phyloP scores from a whole-genome alignment of 1,140 invertebrate genomes.

The Caligus rogercresseyi region DNA sequence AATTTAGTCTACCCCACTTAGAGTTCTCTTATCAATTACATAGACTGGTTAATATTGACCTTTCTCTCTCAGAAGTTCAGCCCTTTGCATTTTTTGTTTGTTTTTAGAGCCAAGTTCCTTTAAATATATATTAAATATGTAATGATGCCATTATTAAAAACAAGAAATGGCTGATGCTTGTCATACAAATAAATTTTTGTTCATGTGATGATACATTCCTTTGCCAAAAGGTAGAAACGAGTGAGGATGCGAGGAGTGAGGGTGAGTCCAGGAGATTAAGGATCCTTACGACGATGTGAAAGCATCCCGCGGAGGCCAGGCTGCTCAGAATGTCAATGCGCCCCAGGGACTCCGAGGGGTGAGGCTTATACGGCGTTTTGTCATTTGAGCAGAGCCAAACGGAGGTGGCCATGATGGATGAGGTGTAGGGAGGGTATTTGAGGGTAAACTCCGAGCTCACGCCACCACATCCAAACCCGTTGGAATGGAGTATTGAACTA shows the following conservation, averaged over 20 bases:
- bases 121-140: too few relatives aligned
- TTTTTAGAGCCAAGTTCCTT: too few relatives aligned
- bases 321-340: conserved; percentile 1
- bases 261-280: conserved; percentile 6
- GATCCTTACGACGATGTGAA: conserved; percentile 1
- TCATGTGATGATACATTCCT: not conserved
- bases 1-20: too few relatives aligned
- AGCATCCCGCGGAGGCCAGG: conserved; percentile 9
- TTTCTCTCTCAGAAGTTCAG: too few relatives aligned
- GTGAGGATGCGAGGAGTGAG: conserved; percentile 9
- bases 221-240: conserved; percentile 8
- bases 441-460: not conserved
- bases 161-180: too few relatives aligned
- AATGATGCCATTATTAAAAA: too few relatives aligned
- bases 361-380: not conserved
- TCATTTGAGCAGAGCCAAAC: not conserved
- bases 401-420: not conserved
- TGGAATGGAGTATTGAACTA: not conserved
- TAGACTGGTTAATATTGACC: too few relatives aligned
- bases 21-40: too few relatives aligned
- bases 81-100: too few relatives aligned
- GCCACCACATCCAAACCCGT: not conserved
- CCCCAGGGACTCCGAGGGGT: not conserved
- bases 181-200: not conserved
- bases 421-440: not conserved